Evolutionary conservation across 2,113 vertebrate species (phyloP).

Genomic region (Glareola pratincola): DNA sequence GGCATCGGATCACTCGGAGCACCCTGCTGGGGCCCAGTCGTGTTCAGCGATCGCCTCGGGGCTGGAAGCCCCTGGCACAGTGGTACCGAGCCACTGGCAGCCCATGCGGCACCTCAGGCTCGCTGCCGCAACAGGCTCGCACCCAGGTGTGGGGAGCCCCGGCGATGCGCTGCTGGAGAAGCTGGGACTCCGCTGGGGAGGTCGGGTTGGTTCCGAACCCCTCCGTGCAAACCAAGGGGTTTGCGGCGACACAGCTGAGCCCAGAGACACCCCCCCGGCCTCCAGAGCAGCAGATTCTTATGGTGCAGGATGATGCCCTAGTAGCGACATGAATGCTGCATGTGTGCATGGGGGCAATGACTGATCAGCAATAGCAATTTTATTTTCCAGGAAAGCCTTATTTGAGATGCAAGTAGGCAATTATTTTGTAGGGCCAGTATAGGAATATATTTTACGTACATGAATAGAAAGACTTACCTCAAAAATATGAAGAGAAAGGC

Average conservation of each 20-base stretch:
- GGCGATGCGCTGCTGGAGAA: not conserved
- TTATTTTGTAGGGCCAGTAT: constrained; percentile 55
- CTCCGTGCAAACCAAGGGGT: not conserved
- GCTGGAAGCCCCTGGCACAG: not conserved
- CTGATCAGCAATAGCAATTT: constrained; percentile 47
- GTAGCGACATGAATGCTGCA: constrained; percentile 66
- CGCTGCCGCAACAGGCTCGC: accelerated
- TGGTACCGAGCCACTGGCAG: accelerated
- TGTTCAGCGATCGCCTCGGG: not conserved
- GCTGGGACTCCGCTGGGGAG: not conserved
- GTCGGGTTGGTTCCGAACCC: not conserved
- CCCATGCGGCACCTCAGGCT: not conserved
- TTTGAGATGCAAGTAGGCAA: constrained; percentile 40
- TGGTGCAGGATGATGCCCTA: not conserved
- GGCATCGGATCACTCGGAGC: accelerated
- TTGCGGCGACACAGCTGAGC: not conserved
- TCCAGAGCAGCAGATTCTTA: not conserved
- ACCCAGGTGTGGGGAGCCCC: accelerated
- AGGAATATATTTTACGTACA: constrained; percentile 27
- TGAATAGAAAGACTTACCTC: constrained; percentile 69
- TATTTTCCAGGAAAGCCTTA: constrained; percentile 73
- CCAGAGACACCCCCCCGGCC: not conserved
- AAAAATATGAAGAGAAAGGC: constrained; percentile 7
- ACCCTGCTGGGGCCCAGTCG: accelerated
- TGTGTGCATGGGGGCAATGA: constrained; percentile 70